Base-by-base conservation (phyloP, 2,888 invertebrate species). In the Cabera pusaria region DNA sequence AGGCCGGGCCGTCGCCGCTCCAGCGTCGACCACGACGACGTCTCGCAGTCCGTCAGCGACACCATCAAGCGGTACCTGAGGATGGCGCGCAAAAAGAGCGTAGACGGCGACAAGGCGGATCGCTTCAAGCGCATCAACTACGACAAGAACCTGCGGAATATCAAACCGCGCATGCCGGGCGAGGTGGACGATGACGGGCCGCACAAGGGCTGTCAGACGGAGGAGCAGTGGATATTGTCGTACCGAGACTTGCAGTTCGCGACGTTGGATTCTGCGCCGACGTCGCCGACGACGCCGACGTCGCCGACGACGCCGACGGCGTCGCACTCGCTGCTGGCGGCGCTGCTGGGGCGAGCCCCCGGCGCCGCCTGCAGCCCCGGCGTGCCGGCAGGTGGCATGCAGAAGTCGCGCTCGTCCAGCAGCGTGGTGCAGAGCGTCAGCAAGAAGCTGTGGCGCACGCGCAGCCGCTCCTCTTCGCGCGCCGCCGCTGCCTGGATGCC, bases 401-500 rank as follows among this genome's bases (percentile, higher is more conserved):
- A 96, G 92, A 96, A 96, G 90, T 96, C 96, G 66, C 95, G 96
- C 79, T 96, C 96, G 12, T 95, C 95, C 56, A 95, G 95, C 71
- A 95, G 95, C 86, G 95, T 96, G 74, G 94, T 96, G 72, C 95
- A 95, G 74, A 92, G 95, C 75, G 95, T 96, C 59, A 93, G 95
- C 69, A 95, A 94, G 87, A 94, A 94, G 78, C 93, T 97, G 69
- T 96, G 95, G 93, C 92, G 94, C 68, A 93, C 95, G 56, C 90
- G 97, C 64, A 95, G 96, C 57, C 95, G 96, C 70, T 95, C 95
- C 68, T 94, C 95, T 57, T 93, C 93, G 55, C 90, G 95, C 60
- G 88, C 81, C 52, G 78, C 90, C 43, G 90, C 92, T 59, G 88
- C 91, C 37, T 97, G 97, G 97, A 94, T 94, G 41, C 96, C 96